These are phyloP conservation scores for Rotaria magnacalcarata DNA, from an alignment of 2,888 invertebrate species.

Conservation along the genomic window DNA sequence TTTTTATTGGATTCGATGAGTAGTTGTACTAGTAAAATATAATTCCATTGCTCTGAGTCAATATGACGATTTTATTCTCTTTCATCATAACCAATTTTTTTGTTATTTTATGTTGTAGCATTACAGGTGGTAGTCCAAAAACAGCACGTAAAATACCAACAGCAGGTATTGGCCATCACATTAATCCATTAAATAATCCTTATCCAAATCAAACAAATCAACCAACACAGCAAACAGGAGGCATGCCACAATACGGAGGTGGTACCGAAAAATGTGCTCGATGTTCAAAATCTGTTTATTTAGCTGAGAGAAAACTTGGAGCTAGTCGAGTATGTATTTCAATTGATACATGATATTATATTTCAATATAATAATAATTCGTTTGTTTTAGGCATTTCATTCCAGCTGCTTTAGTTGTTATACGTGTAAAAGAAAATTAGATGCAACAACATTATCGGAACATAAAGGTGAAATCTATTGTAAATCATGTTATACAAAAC, in stretches of 20 bases:
- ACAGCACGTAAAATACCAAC: background rate
- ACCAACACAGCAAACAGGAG: background rate
- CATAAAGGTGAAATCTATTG: conserved; percentile 35
- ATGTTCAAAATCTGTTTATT: conserved; percentile 43
- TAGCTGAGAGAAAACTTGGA: conserved; percentile 41
- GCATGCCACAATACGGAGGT: conserved; percentile 9
- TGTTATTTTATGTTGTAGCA: background rate
- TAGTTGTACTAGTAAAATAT: background rate
- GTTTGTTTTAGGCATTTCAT: conserved; percentile 1
- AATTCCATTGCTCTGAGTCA: background rate
- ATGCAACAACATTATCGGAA: background rate
- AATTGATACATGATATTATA: background rate
- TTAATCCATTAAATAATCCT: conserved; percentile 1
- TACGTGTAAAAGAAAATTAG: conserved; percentile 35
- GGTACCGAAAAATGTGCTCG: conserved; percentile 39
- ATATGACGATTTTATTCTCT: background rate
- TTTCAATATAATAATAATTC: background rate
- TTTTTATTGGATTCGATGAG: background rate
- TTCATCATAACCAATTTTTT: background rate
- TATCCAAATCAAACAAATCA: background rate
- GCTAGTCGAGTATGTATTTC: conserved; percentile 4
- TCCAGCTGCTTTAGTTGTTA: background rate
- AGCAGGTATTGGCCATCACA: conserved; percentile 17
- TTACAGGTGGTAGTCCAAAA: background rate
- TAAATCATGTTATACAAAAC: conserved; percentile 21